Conservation (phyloP, 1,140 invertebrate genomes). For the Mactra quadrangularis region DNA sequence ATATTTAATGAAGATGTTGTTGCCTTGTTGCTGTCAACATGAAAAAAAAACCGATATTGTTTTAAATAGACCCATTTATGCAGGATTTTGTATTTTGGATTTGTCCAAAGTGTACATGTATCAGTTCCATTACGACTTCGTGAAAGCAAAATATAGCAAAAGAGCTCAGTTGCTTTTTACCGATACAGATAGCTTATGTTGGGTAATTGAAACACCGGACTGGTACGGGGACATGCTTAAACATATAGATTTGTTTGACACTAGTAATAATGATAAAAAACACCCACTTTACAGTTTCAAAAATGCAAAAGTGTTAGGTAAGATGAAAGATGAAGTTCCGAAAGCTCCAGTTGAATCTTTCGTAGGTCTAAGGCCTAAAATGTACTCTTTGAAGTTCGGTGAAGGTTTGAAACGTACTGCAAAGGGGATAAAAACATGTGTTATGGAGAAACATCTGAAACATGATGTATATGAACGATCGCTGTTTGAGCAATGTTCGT, state of each 20-base stretch:
- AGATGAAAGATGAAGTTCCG: slow-evolving; percentile 31
- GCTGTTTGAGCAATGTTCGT: no score
- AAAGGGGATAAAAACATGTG: slow-evolving; percentile 40
- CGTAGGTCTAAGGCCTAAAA: slow-evolving; percentile 35
- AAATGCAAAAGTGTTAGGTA: slow-evolving; percentile 34
- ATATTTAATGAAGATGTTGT: slow-evolving; percentile 79
- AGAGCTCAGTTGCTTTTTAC: slow-evolving; percentile 78
- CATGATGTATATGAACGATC: no score
- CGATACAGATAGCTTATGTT: slow-evolving; percentile 84
- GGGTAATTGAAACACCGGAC: slow-evolving; percentile 81
- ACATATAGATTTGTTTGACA: slow-evolving; percentile 30
- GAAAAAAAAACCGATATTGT: slow-evolving; percentile 64
- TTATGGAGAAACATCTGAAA: slow-evolving; percentile 22
- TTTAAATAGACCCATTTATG: slow-evolving; percentile 72
- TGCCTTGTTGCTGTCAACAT: slow-evolving; percentile 61
- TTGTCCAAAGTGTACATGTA: slow-evolving; percentile 73
- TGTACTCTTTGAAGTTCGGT: slow-evolving; percentile 17
- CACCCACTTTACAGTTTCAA: background rate
- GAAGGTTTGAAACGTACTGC: no score
- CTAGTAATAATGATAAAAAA: slow-evolving; percentile 44
- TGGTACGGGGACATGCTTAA: slow-evolving; percentile 61
- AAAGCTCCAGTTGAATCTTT: slow-evolving; percentile 16
- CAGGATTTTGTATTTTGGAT: slow-evolving; percentile 71
- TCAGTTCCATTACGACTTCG: slow-evolving; percentile 77
- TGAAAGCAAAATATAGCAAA: slow-evolving; percentile 75